Conservation (phyloP, 2,113 vertebrate genomes). For the Macaca nemestrina region DNA sequence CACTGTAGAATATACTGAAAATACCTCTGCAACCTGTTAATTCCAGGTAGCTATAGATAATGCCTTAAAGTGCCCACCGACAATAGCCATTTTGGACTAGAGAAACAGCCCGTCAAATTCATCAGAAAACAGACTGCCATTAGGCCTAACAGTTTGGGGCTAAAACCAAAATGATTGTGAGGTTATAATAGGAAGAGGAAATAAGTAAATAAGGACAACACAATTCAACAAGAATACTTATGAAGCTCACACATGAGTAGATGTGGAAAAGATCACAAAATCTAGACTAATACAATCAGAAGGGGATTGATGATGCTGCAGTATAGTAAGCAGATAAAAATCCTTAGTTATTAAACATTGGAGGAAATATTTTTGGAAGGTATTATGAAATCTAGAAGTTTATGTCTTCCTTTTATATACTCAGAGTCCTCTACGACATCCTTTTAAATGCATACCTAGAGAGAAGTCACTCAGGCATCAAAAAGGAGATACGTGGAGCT, state of each 20-base stretch:
- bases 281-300: neutral
- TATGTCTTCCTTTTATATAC: neutral
- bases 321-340: neutral
- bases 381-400: neutral
- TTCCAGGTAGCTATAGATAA: neutral
- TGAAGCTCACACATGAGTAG: neutral
- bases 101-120: neutral
- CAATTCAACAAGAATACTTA: neutral
- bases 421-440: neutral
- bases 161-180: neutral
- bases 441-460: neutral
- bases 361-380: neutral
- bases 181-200: neutral
- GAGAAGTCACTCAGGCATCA: neutral
- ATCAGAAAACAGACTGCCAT: neutral
- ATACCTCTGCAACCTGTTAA: neutral
- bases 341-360: neutral
- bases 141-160: neutral
- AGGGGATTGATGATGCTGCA: too few relatives aligned
- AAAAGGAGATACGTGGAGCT: neutral
- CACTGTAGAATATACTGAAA: neutral
- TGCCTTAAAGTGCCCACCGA: neutral
- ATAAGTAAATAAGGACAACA: neutral
- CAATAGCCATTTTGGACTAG: neutral
- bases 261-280: neutral